Percentiles rank a stretch among this genome's conserved stretches.
Evolutionary conservation across 2,888 invertebrate species (phyloP).

Genomic region (Monopis laevigella): DNA sequence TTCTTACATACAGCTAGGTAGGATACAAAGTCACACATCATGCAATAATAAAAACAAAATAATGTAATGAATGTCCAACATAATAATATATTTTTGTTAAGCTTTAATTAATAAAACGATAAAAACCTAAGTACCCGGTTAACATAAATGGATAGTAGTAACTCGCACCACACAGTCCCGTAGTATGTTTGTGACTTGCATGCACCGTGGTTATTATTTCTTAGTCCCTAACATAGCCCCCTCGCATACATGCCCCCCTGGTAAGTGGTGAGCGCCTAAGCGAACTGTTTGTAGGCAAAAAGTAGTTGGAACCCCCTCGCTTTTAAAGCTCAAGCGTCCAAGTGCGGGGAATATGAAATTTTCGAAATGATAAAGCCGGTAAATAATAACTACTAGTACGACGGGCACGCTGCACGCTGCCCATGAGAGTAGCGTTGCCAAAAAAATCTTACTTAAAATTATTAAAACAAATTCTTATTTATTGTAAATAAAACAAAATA

Average conservation of each 20-base stretch:
- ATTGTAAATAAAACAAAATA: background rate
- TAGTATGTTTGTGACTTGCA: constrained; percentile 34
- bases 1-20: no score
- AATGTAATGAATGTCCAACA: no score
- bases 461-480: background rate
- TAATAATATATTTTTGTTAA: no score
- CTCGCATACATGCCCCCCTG: constrained; percentile 30
- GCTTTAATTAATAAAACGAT: no score
- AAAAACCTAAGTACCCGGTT: no score
- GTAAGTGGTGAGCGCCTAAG: constrained; percentile 46
- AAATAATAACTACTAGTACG: constrained; percentile 66
- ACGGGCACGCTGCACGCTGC: constrained; percentile 41
- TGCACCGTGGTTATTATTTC: constrained; percentile 59
- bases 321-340: constrained; percentile 67
- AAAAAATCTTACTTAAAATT: constrained; percentile 20
- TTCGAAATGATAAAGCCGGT: constrained; percentile 68
- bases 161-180: no score
- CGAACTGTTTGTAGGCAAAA: constrained; percentile 55
- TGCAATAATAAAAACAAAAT: no score
- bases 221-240: constrained; percentile 28
- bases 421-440: constrained; percentile 22
- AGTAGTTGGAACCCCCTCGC: constrained; percentile 34
- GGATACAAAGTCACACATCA: no score
- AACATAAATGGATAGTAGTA: no score
- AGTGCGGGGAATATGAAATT: constrained; percentile 67